These are phyloP conservation scores for Tetraneura akinire DNA, from an alignment of 1,140 invertebrate species.

Conservation along the genomic window DNA sequence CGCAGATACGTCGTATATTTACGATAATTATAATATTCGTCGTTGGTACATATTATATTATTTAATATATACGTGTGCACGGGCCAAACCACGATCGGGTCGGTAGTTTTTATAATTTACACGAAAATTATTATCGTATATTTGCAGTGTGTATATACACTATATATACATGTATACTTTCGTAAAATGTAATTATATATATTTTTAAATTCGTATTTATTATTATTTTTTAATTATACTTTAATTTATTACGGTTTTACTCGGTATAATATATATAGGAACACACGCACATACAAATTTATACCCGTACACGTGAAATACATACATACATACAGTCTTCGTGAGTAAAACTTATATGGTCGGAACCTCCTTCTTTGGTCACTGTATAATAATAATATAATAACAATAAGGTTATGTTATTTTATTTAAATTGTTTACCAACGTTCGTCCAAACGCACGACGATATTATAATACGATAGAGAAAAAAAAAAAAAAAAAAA, in stretches of 20 bases:
- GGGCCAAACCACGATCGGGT: background rate
- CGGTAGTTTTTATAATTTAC: conserved; percentile 28
- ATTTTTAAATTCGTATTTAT: too few species aligned
- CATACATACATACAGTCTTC: background rate
- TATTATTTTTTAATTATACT: background rate
- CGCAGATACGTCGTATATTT: conserved; percentile 38
- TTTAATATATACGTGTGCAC: too few species aligned
- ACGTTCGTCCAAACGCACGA: too few species aligned
- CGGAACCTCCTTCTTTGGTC: too few species aligned
- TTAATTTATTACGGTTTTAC: background rate
- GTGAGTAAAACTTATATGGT: background rate
- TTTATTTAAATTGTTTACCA: too few species aligned
- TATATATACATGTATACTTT: too few species aligned
- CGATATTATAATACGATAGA: too few species aligned
- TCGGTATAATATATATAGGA: background rate
- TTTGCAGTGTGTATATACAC: too few species aligned
- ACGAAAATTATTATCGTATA: conserved; percentile 1
- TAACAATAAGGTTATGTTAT: background rate
- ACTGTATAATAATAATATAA: background rate
- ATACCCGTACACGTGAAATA: too few species aligned
- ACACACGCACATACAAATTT: too few species aligned
- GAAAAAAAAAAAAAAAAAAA: too few species aligned
- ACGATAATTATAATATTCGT: conserved; percentile 24
- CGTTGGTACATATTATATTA: too few species aligned
- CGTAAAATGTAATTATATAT: conserved; percentile 9